Evolutionary conservation across 1,140 invertebrate genomes (phyloP).

Genomic region (Microplitis demolitor): DNA sequence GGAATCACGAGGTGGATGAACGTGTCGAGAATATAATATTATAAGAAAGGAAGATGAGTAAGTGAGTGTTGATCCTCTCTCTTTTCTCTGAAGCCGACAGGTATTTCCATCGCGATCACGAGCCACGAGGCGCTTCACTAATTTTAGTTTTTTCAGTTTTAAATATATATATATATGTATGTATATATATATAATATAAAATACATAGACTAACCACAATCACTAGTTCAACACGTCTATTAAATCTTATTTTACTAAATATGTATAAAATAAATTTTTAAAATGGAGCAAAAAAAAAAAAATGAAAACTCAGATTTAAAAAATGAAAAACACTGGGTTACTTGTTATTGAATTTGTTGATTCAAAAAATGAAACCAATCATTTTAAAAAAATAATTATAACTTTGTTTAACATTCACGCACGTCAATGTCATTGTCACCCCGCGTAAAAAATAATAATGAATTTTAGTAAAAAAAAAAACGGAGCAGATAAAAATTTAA

Average conservation of each 20-base stretch:
- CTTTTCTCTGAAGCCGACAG: slow-evolving; percentile 10
- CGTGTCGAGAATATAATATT: slow-evolving; percentile 19
- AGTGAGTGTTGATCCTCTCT: background rate
- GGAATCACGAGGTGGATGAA: slow-evolving; percentile 21
- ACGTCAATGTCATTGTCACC: no score
- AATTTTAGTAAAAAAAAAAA: no score
- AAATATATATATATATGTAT: background rate
- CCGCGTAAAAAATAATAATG: no score
- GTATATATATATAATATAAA: background rate
- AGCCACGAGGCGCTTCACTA: background rate
- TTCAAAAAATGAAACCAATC: no score
- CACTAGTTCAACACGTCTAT: background rate
- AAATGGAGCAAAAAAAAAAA: background rate
- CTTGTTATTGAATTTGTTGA: no score
- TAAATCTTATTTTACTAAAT: background rate
- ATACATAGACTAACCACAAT: no score
- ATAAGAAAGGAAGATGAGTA: background rate
- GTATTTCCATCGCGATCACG: background rate
- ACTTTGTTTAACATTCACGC: no score
- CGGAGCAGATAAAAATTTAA: background rate
- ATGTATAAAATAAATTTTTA: background rate
- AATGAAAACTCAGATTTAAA: no score
- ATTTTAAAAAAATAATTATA: no score
- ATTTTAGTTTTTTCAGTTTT: background rate
- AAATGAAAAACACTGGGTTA: no score